Percentiles rank a stretch among this genome's conserved stretches.
phyloP scores from a whole-genome alignment of 2,797 vertebrate species.

The Hyperoplus immaculatus region DNA sequence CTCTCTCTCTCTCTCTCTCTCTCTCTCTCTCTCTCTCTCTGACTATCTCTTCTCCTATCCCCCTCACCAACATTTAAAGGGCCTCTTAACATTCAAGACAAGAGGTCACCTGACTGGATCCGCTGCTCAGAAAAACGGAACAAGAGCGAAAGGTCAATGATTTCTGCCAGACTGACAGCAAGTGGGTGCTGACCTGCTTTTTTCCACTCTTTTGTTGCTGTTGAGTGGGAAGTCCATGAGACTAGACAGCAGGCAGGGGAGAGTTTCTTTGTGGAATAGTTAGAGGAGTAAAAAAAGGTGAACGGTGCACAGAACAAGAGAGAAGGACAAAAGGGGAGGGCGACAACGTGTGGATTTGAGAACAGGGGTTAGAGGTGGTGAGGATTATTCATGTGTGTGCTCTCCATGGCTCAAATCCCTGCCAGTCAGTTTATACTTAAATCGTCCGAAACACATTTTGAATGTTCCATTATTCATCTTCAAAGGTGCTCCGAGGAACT shows the following conservation, averaged over 20 bases:
- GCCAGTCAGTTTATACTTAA: constrained; percentile 1
- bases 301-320: constrained; percentile 30
- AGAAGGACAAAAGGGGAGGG: background rate
- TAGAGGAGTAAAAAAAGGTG: constrained; percentile 30
- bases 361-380: background rate
- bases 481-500: background rate
- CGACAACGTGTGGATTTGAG: constrained; percentile 13
- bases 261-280: constrained; percentile 16
- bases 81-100: constrained; percentile 54
- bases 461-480: constrained; percentile 13
- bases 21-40: constrained; percentile 10
- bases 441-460: constrained; percentile 10
- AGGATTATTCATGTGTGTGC: constrained; percentile 3
- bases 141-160: constrained; percentile 67
- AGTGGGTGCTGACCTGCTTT: constrained; percentile 58
- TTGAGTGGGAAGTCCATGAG: constrained; percentile 57
- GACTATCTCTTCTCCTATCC: constrained; percentile 31
- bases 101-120: constrained; percentile 56
- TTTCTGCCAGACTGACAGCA: constrained; percentile 59
- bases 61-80: constrained; percentile 44
- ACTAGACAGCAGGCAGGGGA: constrained; percentile 34
- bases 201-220: constrained; percentile 37
- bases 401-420: background rate
- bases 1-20: constrained; percentile 24
- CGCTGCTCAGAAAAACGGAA: constrained; percentile 52